Evolutionary conservation across 2,888 invertebrate genomes (phyloP).

Genomic region (Bembecia ichneumoniformis): DNA sequence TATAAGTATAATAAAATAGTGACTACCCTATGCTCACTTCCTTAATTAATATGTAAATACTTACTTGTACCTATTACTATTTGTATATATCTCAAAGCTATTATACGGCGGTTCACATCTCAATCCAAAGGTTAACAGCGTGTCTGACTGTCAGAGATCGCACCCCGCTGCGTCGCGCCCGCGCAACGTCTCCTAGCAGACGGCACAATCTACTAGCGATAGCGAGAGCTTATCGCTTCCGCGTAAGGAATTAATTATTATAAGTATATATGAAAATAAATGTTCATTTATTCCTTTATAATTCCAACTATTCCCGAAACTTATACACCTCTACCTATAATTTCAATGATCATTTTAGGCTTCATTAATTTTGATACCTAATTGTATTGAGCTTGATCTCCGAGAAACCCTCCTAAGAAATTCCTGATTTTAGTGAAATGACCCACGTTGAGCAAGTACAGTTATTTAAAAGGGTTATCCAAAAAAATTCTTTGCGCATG

Average conservation of each 20-base stretch:
- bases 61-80: constrained; percentile 19
- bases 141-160: constrained; percentile 68
- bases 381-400: too few relatives aligned
- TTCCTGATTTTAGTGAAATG: too few relatives aligned
- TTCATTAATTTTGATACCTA: neutral
- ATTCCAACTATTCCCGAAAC: too few relatives aligned
- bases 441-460: too few relatives aligned
- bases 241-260: neutral
- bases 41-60: neutral
- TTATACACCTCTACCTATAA: too few relatives aligned
- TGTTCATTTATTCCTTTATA: too few relatives aligned
- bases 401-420: neutral
- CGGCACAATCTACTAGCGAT: constrained; percentile 10
- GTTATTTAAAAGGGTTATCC: too few relatives aligned
- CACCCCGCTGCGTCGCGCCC: constrained; percentile 61
- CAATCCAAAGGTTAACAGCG: constrained; percentile 69
- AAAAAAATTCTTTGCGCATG: too few relatives aligned
- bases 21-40: too few relatives aligned
- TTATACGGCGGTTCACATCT: constrained; percentile 67
- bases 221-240: constrained; percentile 2
- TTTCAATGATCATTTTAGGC: too few relatives aligned
- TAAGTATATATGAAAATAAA: neutral
- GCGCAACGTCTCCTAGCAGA: constrained; percentile 24
- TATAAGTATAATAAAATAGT: too few relatives aligned
- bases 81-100: constrained; percentile 37